Evolutionary conservation across 1,140 invertebrate species (phyloP), one percentile per base, ranked within the genome.

Genomic region (Drosophila grimshawi): DNA sequence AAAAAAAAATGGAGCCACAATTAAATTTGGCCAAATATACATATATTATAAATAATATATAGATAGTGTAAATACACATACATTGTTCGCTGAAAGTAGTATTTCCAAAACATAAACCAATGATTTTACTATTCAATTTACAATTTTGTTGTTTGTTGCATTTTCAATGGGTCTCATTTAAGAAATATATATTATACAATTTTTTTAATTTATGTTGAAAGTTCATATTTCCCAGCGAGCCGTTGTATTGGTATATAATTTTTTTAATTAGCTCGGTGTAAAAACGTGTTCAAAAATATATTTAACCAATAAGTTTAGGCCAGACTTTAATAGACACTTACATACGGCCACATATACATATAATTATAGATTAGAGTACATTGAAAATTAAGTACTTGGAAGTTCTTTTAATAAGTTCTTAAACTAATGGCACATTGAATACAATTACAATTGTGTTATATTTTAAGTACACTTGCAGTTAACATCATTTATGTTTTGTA

Each of bases 371-470:
- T 19, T 43, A 52, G 10, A 56, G 11, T 30, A 57, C 5, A 27
- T 59, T 41, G n/a, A 30, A 33, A 62, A 33, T 72, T 65, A 71
- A 62, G 75, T 74, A 78, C 60, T 55, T 77, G 64, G 59, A 80
- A 71, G 59, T 64, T 61, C 45, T 62, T 67, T 48, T 68, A 27
- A 41, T 52, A 43, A 57, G 52, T 76, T 55, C 71, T 83, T 83
- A 80, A 67, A 55, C 80, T 90, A 90, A 89, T 89, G 85, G 85
- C 85, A 89, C 85, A 89, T 77, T 76, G 85, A 85, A 89, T 81
- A 85, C 81, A 77, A 52, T 77, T 73, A 66, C 30, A 80, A 78
- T 78, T 82, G 37, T 43, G 67, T 76, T 76, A 32, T 57, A 37
- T 41, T 4, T 43, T 77, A 77, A 77, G 63, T 77, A 77, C 74